Conservation (phyloP, 2,113 vertebrate genomes). For the Perccottus glenii region DNA sequence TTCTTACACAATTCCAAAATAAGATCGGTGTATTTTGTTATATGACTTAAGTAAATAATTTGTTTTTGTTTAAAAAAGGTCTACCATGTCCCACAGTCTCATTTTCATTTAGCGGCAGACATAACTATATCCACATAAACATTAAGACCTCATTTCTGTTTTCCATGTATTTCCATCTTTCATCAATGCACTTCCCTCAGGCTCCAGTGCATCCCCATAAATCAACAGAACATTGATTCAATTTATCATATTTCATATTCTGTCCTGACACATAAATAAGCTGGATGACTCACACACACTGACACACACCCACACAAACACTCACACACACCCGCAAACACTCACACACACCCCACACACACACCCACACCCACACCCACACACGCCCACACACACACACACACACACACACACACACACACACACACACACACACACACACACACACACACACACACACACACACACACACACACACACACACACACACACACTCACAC, state of each 20-base stretch:
- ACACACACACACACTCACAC: slow-evolving; percentile 28
- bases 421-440: too few species aligned
- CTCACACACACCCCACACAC: too few species aligned
- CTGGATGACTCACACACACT: slow-evolving; percentile 22
- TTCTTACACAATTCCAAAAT: slow-evolving; percentile 4
- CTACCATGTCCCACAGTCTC: not conserved
- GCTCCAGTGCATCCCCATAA: slow-evolving; percentile 60
- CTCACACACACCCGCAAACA: too few species aligned
- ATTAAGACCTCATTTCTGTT: slow-evolving; percentile 37
- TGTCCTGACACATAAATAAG: slow-evolving; percentile 65
- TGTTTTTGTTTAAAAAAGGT: slow-evolving; percentile 4
- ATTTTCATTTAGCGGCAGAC: slow-evolving; percentile 2
- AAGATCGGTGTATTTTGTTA: not conserved
- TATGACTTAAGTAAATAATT: not conserved
- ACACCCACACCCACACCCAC: not conserved
- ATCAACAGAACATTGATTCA: slow-evolving; percentile 70
- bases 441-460: too few species aligned
- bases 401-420: slow-evolving; percentile 6
- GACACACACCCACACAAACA: too few species aligned
- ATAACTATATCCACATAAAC: slow-evolving; percentile 28
- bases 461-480: too few species aligned
- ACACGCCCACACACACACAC: slow-evolving; percentile 18
- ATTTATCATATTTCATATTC: slow-evolving; percentile 45
- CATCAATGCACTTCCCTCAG: slow-evolving; percentile 54
- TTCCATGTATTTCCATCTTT: slow-evolving; percentile 51